Base-by-base conservation (phyloP, 2,797 vertebrate species). In the Natrix natrix region DNA sequence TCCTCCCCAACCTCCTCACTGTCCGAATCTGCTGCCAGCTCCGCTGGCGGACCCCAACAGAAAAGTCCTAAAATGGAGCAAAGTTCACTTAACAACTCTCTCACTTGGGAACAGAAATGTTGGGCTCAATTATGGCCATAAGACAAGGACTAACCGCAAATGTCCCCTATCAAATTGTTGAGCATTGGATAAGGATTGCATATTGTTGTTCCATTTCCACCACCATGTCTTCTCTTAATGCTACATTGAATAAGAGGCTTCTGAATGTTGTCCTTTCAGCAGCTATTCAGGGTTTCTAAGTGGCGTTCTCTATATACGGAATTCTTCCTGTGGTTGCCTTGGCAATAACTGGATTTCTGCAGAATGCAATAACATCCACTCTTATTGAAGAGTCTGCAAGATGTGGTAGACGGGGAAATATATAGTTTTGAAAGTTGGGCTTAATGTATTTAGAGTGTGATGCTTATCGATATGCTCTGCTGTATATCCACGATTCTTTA, bases 331-430 rank as follows among this genome's bases (percentile, higher is more conserved):
- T 90, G 0, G 89, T 95, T 96, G 48, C 74, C 93, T 94, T 69
- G 52, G 90, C 93, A 95, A 94, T 95, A 92, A 59, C 8, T 92
- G 95, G 78, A 26, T 94, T 74, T 37, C 52, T 93, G 66, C 1
- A 86, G 74, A 92, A 90, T 93, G 93, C 87, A 20, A 91, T 93
- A 95, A 93, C 12, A 60, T 26, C 22, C 11, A 54, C 2, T 93
- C 69, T 37, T 43, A 13, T 94, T 93, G 93, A 93, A 26, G 55
- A 88, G 83, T 56, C 6, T 55, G 8, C 60, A 88, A 94, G 92
- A 91, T 86, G 94, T 66, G 5, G n/a, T 91, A 91, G 4, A 2
- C 90, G 83, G 8, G 32, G 0, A 32, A 60, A n/a, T 48, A 22
- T 83, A 0, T 91, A 90, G 92, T 93, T 89, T 52, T 89, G 20